Percentiles rank a stretch among this genome's conserved stretches.
phyloP scores from a whole-genome alignment of 2,113 vertebrate genomes.

The Esox niger region DNA sequence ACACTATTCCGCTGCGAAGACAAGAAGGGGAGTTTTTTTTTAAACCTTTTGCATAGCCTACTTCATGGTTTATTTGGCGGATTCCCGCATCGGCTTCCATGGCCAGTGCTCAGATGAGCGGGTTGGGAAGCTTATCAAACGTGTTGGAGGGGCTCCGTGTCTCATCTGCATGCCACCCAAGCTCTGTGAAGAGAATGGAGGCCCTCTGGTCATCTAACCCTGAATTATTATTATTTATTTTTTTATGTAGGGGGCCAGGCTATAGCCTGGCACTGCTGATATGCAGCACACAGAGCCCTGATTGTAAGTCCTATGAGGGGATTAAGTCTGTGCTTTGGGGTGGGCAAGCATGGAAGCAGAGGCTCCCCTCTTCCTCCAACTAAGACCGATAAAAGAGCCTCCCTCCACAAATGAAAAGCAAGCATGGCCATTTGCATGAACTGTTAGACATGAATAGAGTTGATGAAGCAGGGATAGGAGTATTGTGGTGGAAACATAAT shows the following conservation, averaged over 20 bases:
- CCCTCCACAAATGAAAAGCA: slow-evolving; percentile 46
- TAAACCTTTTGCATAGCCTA: too few relatives aligned
- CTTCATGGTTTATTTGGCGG: neutral
- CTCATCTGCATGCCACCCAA: slow-evolving; percentile 1
- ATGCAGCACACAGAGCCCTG: slow-evolving; percentile 13
- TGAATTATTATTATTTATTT: too few relatives aligned
- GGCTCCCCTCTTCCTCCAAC: neutral
- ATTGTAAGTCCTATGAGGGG: slow-evolving; percentile 24
- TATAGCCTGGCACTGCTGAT: neutral
- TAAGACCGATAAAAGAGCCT: slow-evolving; percentile 46
- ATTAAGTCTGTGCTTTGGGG: slow-evolving; percentile 34
- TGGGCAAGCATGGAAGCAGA: slow-evolving; percentile 24
- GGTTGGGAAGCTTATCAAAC: neutral
- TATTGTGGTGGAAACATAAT: slow-evolving; percentile 80
- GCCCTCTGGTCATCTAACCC: slow-evolving; percentile 4
- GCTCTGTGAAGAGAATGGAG: neutral
- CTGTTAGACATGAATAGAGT: slow-evolving; percentile 78
- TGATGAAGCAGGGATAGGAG: slow-evolving; percentile 75
- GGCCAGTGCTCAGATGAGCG: neutral
- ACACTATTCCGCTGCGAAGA: too few relatives aligned
- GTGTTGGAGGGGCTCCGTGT: neutral
- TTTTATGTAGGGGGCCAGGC: slow-evolving; percentile 11
- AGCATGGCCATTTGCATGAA: slow-evolving; percentile 75
- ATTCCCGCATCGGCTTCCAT: too few relatives aligned
- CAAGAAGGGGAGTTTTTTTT: too few relatives aligned